Evolutionary conservation across 2,797 vertebrate genomes (phyloP).

Genomic region (Sphaeramia orbicularis): DNA sequence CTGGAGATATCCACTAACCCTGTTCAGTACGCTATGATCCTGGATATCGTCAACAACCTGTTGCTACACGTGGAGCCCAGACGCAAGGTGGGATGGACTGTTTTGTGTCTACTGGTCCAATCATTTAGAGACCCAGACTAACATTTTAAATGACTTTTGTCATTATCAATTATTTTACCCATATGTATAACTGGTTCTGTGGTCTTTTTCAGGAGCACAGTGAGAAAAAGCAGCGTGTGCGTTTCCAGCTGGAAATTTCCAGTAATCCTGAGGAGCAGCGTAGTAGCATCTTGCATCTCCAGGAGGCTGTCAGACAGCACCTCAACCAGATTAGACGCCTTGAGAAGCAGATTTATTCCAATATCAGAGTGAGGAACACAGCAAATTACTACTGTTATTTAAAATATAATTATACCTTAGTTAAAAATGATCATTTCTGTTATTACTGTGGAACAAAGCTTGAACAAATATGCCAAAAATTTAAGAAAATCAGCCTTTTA

Average conservation of each 20-base stretch:
- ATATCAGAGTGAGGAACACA: constrained; percentile 88
- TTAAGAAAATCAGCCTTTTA: too few relatives aligned
- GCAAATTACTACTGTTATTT: background rate
- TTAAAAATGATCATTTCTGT: too few relatives aligned
- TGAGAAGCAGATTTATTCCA: constrained; percentile 98
- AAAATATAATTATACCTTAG: background rate
- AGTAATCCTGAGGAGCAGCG: constrained; percentile 99
- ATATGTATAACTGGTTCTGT: background rate
- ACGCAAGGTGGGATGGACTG: constrained; percentile 88
- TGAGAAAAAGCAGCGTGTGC: constrained; percentile 98
- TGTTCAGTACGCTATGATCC: constrained; percentile 98
- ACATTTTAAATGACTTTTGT: constrained; percentile 6
- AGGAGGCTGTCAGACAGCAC: constrained; percentile 96
- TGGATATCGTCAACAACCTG: constrained; percentile 98
- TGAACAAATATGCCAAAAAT: too few relatives aligned
- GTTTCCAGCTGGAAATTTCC: constrained; percentile 98
- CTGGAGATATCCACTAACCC: constrained; percentile 99
- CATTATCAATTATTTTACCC: background rate
- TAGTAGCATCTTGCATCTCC: constrained; percentile 96
- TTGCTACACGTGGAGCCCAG: constrained; percentile 96
- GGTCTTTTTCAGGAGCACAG: constrained; percentile 91
- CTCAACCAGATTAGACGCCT: constrained; percentile 94
- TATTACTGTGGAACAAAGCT: background rate
- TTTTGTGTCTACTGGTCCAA: background rate
- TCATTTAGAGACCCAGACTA: background rate